Base-by-base conservation (phyloP, 2,797 vertebrate genomes). In the Argya squamiceps region DNA sequence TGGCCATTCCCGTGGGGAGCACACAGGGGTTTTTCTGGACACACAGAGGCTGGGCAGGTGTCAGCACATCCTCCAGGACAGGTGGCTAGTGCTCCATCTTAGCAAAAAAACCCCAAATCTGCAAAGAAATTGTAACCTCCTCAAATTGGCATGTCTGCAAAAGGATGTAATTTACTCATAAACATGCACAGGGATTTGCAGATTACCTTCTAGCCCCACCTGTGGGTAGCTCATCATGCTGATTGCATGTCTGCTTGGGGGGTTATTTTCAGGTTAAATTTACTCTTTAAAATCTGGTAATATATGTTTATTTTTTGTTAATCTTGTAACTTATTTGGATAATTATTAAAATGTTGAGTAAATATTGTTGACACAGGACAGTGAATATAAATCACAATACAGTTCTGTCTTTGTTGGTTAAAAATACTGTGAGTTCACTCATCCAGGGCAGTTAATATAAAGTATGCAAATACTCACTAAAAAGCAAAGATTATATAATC, bases 1-100 rank as follows among this genome's bases (percentile, higher is more conserved):
- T 46, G 65, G 12, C 11, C 26, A 9, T 29, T 12, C 20, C 16
- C 2, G 0, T 3, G 17, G 12, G 74, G 30, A 53, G 2, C 13
- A 23, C 20, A 8, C 8, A 18, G 23, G 15, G 10, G 12, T 36
- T 88, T 10, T 4, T 12, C 12, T 12, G 44, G 34, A 18, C 9
- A 59, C 15, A 22, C 16, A 87, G 46, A 27, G 17, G 7, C 23
- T 59, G 52, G 34, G 9, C 64, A 62, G 34, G 8, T 29, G 30
- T 50, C 9, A n/a, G 22, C 44, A 32, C 47, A n/a, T 49, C 21
- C 43, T 23, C 44, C 36, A 29, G 21, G 11, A 37, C 3, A n/a
- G 11, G 18, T 52, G 26, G 27, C 3, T 34, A 41, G 4, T 9
- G 10, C 15, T 81, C 19, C 50, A 26, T 4, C 11, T 68, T 36